A percentile compares a stretch with the other conserved stretches of the same genome.
Evolutionary conservation across 2,113 vertebrate species (phyloP).

Genomic region (Sylvia atricapilla): DNA sequence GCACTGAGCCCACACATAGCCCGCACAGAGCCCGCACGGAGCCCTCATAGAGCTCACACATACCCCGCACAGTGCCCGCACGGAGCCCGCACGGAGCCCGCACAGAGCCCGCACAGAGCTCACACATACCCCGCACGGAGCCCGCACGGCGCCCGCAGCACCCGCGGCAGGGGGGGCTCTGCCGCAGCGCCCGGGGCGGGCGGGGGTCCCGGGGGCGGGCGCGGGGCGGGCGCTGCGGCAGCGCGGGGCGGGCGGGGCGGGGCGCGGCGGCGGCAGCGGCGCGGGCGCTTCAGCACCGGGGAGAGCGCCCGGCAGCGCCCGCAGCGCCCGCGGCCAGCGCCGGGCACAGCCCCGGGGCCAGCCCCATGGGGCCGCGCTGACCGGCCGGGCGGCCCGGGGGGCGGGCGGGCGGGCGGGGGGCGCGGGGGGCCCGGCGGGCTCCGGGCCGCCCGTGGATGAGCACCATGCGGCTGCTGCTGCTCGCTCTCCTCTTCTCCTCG

Average conservation of each 20-base stretch:
- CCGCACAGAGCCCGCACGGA: too few species aligned
- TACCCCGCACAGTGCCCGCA: not conserved
- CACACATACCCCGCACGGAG: not conserved
- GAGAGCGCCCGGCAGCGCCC: too few species aligned
- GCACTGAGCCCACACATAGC: too few species aligned
- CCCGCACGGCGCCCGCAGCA: not conserved
- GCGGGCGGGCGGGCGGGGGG: too few species aligned
- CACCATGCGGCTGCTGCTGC: slow-evolving; percentile 85
- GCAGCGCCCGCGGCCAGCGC: too few species aligned
- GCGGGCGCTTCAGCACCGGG: too few species aligned
- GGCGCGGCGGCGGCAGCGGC: too few species aligned
- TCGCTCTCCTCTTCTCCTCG: slow-evolving; percentile 85
- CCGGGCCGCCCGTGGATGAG: slow-evolving; percentile 49
- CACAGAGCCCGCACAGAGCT: not conserved
- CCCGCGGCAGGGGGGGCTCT: not conserved
- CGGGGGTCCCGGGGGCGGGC: not conserved
- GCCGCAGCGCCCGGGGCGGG: not conserved
- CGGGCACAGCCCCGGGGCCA: too few species aligned
- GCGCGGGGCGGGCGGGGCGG: too few species aligned
- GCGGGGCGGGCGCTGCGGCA: not conserved
- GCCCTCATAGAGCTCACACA: too few species aligned
- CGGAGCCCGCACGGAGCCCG: not conserved
- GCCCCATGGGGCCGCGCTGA: too few species aligned
- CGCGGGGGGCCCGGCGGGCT: not conserved
- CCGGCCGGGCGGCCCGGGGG: too few species aligned